Base-by-base conservation (phyloP, 2,797 vertebrate genomes). In the Tinamus major region DNA sequence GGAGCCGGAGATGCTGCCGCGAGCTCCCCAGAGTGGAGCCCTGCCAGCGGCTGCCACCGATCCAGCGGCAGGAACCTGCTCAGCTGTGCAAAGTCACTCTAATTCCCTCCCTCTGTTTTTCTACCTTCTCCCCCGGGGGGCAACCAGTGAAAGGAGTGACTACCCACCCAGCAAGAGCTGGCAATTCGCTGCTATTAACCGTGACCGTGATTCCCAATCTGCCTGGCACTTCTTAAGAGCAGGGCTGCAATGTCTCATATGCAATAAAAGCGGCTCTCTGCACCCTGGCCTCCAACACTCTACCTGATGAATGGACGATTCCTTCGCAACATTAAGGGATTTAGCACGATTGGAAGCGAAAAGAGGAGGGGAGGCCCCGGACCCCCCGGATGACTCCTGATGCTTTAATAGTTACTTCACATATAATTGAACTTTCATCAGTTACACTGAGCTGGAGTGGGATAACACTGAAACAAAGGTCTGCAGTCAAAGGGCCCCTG, bases 71-170 rank as follows among this genome's bases (percentile, higher is more conserved):
- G 95, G 98, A 98, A 98, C 98, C 96, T 97, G 98, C 97, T 98
- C 98, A 97, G 91, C 97, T 98, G 98, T 98, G 97, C 97, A 98
- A 98, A 98, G 98, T 97, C 98, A 98, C 97, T 98, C 97, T 98
- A 98, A 98, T 98, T 98, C 98, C 97, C 97, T 98, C 97, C 97
- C 97, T 97, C 97, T 98, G 98, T 98, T 98, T 98, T 98, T 97
- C 97, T 98, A 98, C 97, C 98, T 98, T 98, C 97, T 97, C 98
- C 98, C 98, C 97, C 97, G 98, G 97, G 98, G 98, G 98, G 98
- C 96, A 98, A 96, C 98, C 98, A 98, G 96, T 98, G 97, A 98
- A 98, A 98, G 97, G 97, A 98, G 97, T 98, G 98, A 98, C 98
- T 98, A 98, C 97, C 98, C 98, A 98, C 98, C 97, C 98, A 98